Evolutionary conservation across 2,113 vertebrate species (phyloP).

Genomic region (Laticauda laticaudata): DNA sequence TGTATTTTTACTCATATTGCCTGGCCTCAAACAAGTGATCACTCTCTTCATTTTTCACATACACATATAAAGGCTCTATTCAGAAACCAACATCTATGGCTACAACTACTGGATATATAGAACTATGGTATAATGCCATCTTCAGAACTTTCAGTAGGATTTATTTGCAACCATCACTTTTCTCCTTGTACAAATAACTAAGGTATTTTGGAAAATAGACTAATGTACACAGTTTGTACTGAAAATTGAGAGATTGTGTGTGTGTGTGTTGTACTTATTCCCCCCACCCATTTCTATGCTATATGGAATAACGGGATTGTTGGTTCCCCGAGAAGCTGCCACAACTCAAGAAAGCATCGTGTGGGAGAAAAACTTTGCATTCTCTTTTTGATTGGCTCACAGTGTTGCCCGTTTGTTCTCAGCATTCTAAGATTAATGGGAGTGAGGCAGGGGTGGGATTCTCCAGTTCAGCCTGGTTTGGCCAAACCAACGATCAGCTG

Average conservation of each 20-base stretch:
- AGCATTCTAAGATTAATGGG: neutral
- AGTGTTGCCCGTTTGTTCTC: neutral
- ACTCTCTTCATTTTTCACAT: neutral
- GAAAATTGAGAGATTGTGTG: neutral
- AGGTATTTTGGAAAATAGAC: neutral
- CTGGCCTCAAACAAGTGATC: neutral
- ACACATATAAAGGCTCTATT: neutral
- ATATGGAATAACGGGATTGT: neutral
- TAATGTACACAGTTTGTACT: neutral
- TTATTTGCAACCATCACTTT: neutral
- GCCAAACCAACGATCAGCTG: too few species aligned
- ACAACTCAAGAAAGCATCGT: neutral
- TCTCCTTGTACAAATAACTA: neutral
- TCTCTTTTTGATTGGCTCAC: neutral
- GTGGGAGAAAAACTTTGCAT: neutral
- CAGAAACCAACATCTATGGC: neutral
- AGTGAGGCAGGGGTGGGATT: neutral
- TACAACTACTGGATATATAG: neutral
- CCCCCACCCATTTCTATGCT: neutral
- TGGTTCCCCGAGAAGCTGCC: neutral
- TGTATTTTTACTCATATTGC: neutral
- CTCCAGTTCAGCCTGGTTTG: too few species aligned
- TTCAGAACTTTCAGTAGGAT: neutral
- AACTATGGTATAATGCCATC: neutral
- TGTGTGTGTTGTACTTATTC: neutral